These are phyloP conservation scores for Ethmia dodecea DNA, from an alignment of 2,888 invertebrate genomes.

Conservation along the genomic window DNA sequence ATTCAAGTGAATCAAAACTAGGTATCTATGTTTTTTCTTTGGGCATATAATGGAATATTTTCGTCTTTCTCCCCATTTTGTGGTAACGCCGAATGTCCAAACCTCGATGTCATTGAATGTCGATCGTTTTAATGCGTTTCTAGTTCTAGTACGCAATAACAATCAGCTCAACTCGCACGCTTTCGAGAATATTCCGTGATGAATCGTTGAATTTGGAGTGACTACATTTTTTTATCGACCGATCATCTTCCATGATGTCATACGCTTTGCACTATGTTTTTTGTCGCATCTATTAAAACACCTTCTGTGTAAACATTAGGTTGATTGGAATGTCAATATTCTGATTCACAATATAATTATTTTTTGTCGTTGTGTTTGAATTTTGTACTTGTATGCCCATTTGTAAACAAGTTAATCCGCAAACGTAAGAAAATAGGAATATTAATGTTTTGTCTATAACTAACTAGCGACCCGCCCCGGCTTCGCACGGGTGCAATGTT, in stretches of 20 bases:
- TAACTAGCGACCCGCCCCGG: too few species aligned
- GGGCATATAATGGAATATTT: not conserved
- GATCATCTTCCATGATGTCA: slow-evolving; percentile 25
- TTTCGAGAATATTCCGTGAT: slow-evolving; percentile 29
- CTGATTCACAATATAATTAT: slow-evolving; percentile 2
- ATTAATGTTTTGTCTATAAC: too few species aligned
- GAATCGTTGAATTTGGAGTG: slow-evolving; percentile 24
- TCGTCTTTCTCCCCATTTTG: not conserved
- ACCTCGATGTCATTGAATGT: slow-evolving; percentile 2
- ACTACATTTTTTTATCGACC: slow-evolving; percentile 19
- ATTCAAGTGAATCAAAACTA: slow-evolving; percentile 1
- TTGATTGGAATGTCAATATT: not conserved
- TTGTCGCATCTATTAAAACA: slow-evolving; percentile 14
- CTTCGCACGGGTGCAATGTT: too few species aligned
- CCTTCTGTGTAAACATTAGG: slow-evolving; percentile 9
- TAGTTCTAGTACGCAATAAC: slow-evolving; percentile 19
- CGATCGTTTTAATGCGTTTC: slow-evolving; percentile 15
- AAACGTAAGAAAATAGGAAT: too few species aligned
- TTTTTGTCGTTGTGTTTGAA: not conserved
- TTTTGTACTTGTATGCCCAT: too few species aligned
- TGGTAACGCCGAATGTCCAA: not conserved
- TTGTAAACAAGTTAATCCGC: too few species aligned
- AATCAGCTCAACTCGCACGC: slow-evolving; percentile 22
- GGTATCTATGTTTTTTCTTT: not conserved
- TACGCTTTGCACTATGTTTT: slow-evolving; percentile 17